Evolutionary conservation across 1,140 invertebrate genomes (phyloP).

Genomic region (Pentalonia nigronervosa): DNA sequence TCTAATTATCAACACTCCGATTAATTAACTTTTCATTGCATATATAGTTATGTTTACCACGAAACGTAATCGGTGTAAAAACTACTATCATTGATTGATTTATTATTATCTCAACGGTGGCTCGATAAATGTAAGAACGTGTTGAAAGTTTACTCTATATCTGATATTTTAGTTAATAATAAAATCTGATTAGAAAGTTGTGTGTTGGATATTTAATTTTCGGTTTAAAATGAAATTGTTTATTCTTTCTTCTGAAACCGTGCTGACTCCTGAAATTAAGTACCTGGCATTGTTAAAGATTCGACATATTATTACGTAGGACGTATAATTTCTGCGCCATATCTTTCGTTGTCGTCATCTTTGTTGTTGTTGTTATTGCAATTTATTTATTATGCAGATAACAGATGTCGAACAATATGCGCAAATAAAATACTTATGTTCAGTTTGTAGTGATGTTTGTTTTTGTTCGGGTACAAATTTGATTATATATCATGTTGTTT

Average conservation of each 20-base stretch:
- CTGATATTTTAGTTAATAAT: not conserved
- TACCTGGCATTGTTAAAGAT: not conserved
- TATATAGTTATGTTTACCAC: not conserved
- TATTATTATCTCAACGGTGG: not conserved
- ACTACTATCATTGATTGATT: not conserved
- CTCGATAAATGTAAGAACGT: not conserved
- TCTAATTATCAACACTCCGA: not conserved
- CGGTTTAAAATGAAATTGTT: not conserved
- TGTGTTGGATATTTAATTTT: not conserved
- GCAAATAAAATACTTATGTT: not conserved
- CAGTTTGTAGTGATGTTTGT: not conserved
- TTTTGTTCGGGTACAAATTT: not conserved
- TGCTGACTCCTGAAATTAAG: not conserved
- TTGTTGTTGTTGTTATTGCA: not conserved
- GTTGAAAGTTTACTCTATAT: not conserved
- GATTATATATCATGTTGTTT: not conserved
- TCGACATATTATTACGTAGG: not conserved
- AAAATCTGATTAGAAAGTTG: not conserved
- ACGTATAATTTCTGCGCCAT: not conserved
- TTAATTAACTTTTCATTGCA: not conserved
- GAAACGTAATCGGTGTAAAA: not conserved
- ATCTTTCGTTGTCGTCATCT: not conserved
- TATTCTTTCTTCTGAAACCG: not conserved
- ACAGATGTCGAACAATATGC: not conserved
- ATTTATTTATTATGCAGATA: not conserved